Percentiles rank a stretch among this genome's conserved stretches.
phyloP scores from a whole-genome alignment of 2,888 invertebrate species.

The Tetramorium bicarinatum region DNA sequence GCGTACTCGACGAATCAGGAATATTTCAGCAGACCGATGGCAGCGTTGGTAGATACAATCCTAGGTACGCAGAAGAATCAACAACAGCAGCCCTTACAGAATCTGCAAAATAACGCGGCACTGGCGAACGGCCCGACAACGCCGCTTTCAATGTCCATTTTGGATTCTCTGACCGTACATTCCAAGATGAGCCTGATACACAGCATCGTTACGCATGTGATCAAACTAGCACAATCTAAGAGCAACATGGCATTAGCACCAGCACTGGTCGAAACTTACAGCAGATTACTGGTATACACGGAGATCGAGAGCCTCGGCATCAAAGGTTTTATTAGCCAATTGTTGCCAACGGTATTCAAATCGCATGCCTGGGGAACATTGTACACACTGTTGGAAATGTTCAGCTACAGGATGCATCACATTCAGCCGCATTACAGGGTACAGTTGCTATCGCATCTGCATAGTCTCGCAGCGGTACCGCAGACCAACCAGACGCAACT shows the following conservation, averaged over 20 bases:
- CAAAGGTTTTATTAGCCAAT: constrained; percentile 97
- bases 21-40: constrained; percentile 96
- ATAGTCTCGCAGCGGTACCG: constrained; percentile 95
- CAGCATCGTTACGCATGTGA: constrained; percentile 95
- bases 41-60: constrained; percentile 95
- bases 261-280: constrained; percentile 97
- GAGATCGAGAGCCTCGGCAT: constrained; percentile 99
- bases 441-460: constrained; percentile 96
- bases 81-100: constrained; percentile 86
- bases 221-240: constrained; percentile 95
- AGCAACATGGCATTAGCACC: constrained; percentile 95
- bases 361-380: constrained; percentile 97
- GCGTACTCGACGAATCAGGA: constrained; percentile 98
- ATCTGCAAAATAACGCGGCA: constrained; percentile 87
- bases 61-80: constrained; percentile 90
- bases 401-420: constrained; percentile 98
- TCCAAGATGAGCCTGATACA: constrained; percentile 97
- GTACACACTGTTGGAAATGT: constrained; percentile 98
- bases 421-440: constrained; percentile 98
- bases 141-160: constrained; percentile 96
- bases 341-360: constrained; percentile 96
- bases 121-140: constrained; percentile 91
- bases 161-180: constrained; percentile 97
- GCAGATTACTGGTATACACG: constrained; percentile 96
- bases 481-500: constrained; percentile 98